phyloP scores from a whole-genome alignment of 2,113 vertebrate species.

The Tricholaema leucomelas region DNA sequence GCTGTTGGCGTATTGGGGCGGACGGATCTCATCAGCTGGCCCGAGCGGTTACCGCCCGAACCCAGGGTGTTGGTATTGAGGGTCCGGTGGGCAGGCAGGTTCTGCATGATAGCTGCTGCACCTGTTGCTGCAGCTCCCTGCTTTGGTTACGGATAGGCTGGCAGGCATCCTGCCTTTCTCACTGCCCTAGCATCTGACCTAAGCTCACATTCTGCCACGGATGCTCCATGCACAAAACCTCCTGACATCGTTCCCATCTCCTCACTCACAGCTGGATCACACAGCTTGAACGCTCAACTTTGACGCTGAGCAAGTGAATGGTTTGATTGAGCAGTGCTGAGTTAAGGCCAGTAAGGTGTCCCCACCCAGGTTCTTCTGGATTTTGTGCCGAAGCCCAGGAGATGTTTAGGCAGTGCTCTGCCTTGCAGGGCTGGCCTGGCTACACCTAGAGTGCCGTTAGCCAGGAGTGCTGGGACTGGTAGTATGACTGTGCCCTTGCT shows the following conservation, averaged over 20 bases:
- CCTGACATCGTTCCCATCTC: constrained; percentile 5
- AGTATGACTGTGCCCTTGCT: rapidly evolving
- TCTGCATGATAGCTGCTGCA: neutral
- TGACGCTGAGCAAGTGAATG: rapidly evolving
- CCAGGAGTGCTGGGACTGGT: neutral
- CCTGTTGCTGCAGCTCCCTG: neutral
- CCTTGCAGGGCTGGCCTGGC: neutral
- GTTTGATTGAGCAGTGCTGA: neutral
- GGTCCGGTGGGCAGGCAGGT: neutral
- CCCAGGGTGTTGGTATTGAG: neutral
- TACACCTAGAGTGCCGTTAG: rapidly evolving
- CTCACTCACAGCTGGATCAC: neutral
- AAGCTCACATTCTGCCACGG: neutral
- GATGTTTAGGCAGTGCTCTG: rapidly evolving
- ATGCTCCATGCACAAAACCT: neutral
- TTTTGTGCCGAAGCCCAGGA: neutral
- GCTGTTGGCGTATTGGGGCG: neutral
- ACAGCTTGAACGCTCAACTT: neutral
- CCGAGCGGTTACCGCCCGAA: rapidly evolving
- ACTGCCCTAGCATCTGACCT: neutral
- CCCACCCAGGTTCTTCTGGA: neutral
- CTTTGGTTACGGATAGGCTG: neutral
- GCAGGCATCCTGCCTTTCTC: neutral
- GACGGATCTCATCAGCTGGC: neutral
- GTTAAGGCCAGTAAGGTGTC: rapidly evolving